A percentile compares a stretch with the other conserved stretches of the same genome.
Conservation (phyloP, 2,797 vertebrate species). For the Remorina albescens region DNA sequence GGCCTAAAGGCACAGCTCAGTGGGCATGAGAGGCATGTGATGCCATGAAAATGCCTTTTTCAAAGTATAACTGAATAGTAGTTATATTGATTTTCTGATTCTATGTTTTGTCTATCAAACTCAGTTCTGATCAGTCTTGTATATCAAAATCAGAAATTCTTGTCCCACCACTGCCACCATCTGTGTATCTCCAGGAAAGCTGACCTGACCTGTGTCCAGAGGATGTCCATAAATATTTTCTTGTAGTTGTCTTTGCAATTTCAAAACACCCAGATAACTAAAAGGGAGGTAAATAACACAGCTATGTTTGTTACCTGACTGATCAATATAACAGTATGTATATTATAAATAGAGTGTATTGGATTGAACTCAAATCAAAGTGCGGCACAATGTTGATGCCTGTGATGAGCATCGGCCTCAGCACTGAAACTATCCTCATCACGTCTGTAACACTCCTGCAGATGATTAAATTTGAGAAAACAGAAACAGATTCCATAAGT, state of each 20-base stretch:
- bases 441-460: background rate
- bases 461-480: background rate
- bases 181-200: background rate
- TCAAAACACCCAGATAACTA: background rate
- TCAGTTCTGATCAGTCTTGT: background rate
- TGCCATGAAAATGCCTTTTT: background rate
- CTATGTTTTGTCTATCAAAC: background rate
- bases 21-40: background rate
- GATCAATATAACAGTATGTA: background rate
- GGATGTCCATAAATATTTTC: background rate
- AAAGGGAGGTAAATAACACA: too few relatives aligned
- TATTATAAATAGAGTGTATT: background rate
- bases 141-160: background rate
- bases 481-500: background rate
- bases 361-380: background rate
- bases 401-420: background rate
- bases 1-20: background rate
- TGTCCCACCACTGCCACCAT: background rate
- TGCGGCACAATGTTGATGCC: background rate
- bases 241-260: background rate
- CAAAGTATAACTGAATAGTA: background rate
- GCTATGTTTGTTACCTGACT: too few relatives aligned
- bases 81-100: background rate
- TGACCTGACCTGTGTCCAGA: conserved; percentile 5
- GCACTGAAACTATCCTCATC: too few relatives aligned